Conservation (phyloP, 2,888 invertebrate genomes). For the Macrosiphum euphorbiae region DNA sequence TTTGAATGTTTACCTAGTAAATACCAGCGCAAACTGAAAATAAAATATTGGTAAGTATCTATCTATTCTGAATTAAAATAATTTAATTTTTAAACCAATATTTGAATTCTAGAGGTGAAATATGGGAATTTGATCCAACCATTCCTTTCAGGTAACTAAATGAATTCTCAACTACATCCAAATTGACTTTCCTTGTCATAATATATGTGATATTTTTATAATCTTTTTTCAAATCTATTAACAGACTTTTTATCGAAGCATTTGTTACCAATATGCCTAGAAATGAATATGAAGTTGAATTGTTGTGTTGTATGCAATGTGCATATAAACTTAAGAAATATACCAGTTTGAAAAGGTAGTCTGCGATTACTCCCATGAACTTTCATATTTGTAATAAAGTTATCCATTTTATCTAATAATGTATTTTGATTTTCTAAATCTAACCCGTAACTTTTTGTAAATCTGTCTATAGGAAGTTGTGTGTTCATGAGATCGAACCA, state of each 20-base stretch:
- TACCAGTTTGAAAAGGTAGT: conserved; percentile 6
- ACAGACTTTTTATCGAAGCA: not conserved
- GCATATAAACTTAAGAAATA: not conserved
- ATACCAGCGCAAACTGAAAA: too few species aligned
- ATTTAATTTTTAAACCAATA: not conserved
- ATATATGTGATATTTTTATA: not conserved
- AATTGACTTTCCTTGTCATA: not conserved
- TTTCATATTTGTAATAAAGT: not conserved
- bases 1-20: too few species aligned
- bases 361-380: not conserved
- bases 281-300: not conserved
- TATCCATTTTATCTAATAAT: not conserved
- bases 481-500: not conserved
- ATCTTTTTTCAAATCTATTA: not conserved
- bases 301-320: too few species aligned
- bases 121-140: not conserved
- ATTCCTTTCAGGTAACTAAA: not conserved
- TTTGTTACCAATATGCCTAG: not conserved
- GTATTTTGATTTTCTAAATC: not conserved
- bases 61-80: too few species aligned
- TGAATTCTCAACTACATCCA: not conserved
- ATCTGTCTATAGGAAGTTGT: not conserved
- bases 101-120: not conserved
- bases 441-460: not conserved
- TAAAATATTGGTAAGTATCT: too few species aligned